Evolutionary conservation across 2,113 vertebrate genomes (phyloP).

Genomic region (Tragelaphus buxtoni): DNA sequence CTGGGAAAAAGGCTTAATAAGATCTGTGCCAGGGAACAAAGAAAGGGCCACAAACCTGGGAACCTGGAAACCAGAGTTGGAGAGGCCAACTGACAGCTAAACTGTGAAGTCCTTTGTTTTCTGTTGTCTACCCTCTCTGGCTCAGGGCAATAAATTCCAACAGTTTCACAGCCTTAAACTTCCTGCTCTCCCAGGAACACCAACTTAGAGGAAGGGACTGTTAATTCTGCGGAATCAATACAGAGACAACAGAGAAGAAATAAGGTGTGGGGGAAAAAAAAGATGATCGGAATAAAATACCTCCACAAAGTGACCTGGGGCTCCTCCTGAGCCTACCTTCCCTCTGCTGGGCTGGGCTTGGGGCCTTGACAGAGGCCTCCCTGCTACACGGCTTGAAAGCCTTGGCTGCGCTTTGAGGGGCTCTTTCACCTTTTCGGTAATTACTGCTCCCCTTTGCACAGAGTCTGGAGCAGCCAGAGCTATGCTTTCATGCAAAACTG

Average conservation of each 20-base stretch:
- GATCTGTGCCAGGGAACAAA: not conserved
- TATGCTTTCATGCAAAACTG: not conserved
- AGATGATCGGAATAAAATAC: not conserved
- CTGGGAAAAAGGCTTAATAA: not conserved
- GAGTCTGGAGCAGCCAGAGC: not conserved
- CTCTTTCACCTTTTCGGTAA: not conserved
- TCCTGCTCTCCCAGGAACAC: not conserved
- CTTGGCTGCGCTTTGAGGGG: not conserved
- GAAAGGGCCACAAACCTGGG: not conserved
- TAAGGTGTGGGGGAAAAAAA: fast-evolving
- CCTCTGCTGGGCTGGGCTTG: not conserved
- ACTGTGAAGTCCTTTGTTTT: not conserved
- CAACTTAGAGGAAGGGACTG: not conserved
- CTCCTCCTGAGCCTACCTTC: not conserved
- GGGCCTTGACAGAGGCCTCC: not conserved
- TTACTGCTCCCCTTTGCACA: not conserved
- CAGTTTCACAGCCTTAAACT: not conserved
- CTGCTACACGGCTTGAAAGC: not conserved
- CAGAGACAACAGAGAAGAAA: not conserved
- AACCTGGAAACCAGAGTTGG: not conserved
- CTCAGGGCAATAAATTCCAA: not conserved
- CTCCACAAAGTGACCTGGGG: not conserved
- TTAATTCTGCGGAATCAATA: not conserved
- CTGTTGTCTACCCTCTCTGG: not conserved
- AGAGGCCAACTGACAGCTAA: not conserved